Base-by-base conservation (phyloP, 2,888 invertebrate species). In the Diplolepis rosae region DNA sequence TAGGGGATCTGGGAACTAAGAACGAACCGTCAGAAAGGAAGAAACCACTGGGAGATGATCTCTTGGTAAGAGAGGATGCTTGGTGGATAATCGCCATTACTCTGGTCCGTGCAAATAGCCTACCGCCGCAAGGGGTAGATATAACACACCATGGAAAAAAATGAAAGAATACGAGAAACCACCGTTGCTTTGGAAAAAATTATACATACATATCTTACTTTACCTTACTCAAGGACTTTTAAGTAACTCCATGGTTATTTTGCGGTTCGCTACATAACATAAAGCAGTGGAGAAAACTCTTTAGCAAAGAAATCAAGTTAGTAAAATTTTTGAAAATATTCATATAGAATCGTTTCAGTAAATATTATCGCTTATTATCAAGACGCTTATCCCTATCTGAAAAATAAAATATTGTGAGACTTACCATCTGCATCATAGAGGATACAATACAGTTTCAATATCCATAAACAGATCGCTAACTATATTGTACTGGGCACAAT, bases 221-320 rank as follows among this genome's bases (percentile, higher is more conserved):
- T 79, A 80, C 79, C 81, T 69, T 68, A 72, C 71, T 74, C 76
- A 76, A 78, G 78, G 80, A 76, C 79, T 74, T 68, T 68, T 73
- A 74, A 74, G 77, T 75, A 68, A 79, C 77, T 82, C 76, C 79
- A 75, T 78, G 80, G 79, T 83, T 80, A 81, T 80, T 82, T 82
- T 82, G 84, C 80, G 84, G 84, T 83, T 77, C 80, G 72, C 76
- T 78, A 76, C 83, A 81, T 81, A 84, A 82, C 81, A 71, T 76
- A 76, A 69, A 61, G n/a, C 27, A 51, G 27, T 67, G 28, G 3
- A 28, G 28, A 7, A 4, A 51, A 51, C 51, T 51, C 51, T 51
- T n/a, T n/a, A n/a, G 11, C 51, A 1, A 15, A 48, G 22, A 15
- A 39, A 1, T 18, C 7, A 28, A 28, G 45, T 9, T 18, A 2